Conservation (phyloP, 2,797 vertebrate species). For the Antennarius maculatus region DNA sequence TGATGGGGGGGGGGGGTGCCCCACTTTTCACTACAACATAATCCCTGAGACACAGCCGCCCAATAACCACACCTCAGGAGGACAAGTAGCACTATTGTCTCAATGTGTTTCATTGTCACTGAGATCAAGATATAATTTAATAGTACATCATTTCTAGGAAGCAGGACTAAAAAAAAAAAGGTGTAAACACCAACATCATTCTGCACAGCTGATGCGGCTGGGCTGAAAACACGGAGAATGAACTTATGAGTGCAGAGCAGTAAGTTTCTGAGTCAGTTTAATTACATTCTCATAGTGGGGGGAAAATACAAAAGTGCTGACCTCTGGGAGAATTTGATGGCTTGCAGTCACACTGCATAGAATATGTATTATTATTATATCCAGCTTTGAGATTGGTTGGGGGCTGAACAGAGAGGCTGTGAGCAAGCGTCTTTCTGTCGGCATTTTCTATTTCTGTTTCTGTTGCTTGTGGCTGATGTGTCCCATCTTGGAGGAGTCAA, state of each 20-base stretch:
- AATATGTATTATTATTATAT: constrained; percentile 76
- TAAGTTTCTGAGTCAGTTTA: constrained; percentile 68
- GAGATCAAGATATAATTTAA: constrained; percentile 32
- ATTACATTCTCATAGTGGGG: constrained; percentile 63
- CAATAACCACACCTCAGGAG: constrained; percentile 22
- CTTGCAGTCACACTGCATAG: constrained; percentile 72
- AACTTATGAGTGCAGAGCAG: constrained; percentile 43
- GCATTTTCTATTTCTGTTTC: constrained; percentile 77
- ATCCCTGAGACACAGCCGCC: no score
- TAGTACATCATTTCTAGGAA: constrained; percentile 36
- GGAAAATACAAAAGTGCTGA: constrained; percentile 76
- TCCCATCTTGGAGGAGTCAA: constrained; percentile 83
- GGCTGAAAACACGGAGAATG: constrained; percentile 12
- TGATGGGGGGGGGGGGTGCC: no score
- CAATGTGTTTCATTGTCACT: constrained; percentile 20
- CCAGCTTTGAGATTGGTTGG: constrained; percentile 68
- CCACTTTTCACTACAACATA: no score
- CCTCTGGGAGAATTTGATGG: constrained; percentile 69
- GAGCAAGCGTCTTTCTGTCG: constrained; percentile 58
- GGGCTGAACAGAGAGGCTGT: constrained; percentile 63
- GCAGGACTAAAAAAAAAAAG: constrained; percentile 22
- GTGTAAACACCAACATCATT: constrained; percentile 46
- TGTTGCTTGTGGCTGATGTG: constrained; percentile 77
- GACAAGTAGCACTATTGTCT: constrained; percentile 3
- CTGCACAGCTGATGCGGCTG: constrained; percentile 21